Evolutionary conservation across 2,113 vertebrate genomes (phyloP).

Genomic region (Asarcornis scutulata): DNA sequence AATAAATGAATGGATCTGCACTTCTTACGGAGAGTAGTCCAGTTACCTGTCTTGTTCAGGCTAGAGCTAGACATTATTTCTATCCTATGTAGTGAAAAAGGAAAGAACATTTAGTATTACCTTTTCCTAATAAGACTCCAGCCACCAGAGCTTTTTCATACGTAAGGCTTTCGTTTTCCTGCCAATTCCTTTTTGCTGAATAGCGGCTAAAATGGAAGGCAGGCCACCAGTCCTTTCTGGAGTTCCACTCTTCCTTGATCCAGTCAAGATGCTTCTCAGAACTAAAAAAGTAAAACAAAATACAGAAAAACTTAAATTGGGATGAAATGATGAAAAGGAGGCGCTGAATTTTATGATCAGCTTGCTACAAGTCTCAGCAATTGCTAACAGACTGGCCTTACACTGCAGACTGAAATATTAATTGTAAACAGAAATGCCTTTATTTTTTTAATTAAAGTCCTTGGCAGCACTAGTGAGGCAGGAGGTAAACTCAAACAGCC

Average conservation of each 20-base stretch:
- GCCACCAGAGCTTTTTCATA: conserved; percentile 80
- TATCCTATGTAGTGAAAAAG: neutral
- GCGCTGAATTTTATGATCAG: neutral
- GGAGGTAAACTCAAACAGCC: neutral
- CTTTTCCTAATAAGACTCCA: conserved; percentile 75
- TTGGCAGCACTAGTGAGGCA: neutral
- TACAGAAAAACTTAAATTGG: neutral
- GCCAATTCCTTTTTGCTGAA: conserved; percentile 78
- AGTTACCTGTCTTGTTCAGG: neutral
- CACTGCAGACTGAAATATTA: neutral
- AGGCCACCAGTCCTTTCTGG: conserved; percentile 88
- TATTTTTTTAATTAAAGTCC: neutral
- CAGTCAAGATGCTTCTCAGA: conserved; percentile 57
- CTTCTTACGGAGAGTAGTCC: neutral
- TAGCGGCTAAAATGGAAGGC: conserved; percentile 86
- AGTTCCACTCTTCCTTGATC: conserved; percentile 78
- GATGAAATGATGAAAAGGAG: neutral
- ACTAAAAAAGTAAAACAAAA: neutral
- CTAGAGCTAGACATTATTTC: neutral
- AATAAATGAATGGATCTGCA: neutral
- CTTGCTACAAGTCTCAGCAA: neutral
- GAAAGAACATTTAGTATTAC: conserved; percentile 69
- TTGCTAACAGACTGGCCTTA: neutral
- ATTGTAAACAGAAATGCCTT: neutral
- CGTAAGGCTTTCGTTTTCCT: conserved; percentile 72